These are phyloP conservation scores for Bambusicola thoracicus DNA, from an alignment of 2,113 vertebrate genomes.

Conservation along the genomic window DNA sequence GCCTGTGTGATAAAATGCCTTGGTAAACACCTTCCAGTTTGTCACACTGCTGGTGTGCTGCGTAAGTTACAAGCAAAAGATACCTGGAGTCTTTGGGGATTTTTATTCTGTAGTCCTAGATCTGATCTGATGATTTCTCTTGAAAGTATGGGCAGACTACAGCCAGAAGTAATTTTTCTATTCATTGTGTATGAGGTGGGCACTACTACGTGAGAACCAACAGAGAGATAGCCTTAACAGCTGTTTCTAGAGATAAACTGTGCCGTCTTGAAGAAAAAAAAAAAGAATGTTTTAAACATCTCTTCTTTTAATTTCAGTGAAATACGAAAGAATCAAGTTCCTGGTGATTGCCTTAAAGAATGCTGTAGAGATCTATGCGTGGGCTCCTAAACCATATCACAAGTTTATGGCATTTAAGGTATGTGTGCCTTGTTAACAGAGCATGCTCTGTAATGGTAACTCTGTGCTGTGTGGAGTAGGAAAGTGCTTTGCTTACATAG, in stretches of 20 bases:
- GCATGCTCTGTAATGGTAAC: background rate
- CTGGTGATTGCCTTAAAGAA: constrained; percentile 98
- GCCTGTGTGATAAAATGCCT: background rate
- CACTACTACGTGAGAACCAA: background rate
- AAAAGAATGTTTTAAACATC: background rate
- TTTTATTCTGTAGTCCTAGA: background rate
- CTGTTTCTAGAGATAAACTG: background rate
- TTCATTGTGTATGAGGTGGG: background rate
- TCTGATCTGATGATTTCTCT: background rate
- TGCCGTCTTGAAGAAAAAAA: background rate
- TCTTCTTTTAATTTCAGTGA: constrained; percentile 84
- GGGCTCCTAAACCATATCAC: constrained; percentile 99
- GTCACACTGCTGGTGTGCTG: too few relatives aligned
- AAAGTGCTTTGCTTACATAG: background rate
- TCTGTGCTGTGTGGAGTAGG: background rate
- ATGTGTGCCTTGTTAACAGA: constrained; percentile 40
- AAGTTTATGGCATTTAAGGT: constrained; percentile 99
- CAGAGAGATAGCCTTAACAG: background rate
- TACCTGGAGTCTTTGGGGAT: background rate
- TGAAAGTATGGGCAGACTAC: background rate
- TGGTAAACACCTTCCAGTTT: background rate
- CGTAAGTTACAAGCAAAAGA: background rate
- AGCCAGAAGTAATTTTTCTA: background rate
- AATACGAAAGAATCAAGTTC: constrained; percentile 99
- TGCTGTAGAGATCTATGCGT: constrained; percentile 97